phyloP scores from a whole-genome alignment of 2,888 invertebrate genomes.

The Drosophila emarginata region DNA sequence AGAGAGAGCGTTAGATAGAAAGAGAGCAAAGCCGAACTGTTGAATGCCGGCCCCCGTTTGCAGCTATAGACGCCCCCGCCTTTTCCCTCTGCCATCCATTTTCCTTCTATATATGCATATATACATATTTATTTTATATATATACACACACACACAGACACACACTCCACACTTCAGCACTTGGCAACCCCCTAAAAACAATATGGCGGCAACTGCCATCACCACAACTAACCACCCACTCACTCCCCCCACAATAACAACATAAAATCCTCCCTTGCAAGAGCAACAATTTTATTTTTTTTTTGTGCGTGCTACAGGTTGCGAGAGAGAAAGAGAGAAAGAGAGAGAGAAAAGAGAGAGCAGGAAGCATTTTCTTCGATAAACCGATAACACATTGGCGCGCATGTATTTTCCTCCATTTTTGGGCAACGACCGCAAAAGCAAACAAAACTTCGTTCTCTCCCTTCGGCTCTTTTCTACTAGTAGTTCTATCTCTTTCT shows the following conservation, averaged over 20 bases:
- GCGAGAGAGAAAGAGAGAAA: constrained; percentile 34
- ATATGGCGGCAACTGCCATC: constrained; percentile 71
- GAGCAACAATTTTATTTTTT: constrained; percentile 65
- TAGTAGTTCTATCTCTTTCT: constrained; percentile 5
- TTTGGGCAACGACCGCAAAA: constrained; percentile 52
- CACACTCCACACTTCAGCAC: constrained; percentile 7
- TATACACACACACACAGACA: not conserved
- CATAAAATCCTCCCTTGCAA: constrained; percentile 24
- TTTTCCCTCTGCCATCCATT: constrained; percentile 9
- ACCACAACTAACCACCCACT: constrained; percentile 10
- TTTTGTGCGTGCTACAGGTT: constrained; percentile 66
- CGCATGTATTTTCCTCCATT: constrained; percentile 64
- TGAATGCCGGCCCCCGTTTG: constrained; percentile 68
- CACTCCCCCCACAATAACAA: constrained; percentile 26
- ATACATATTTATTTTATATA: not conserved
- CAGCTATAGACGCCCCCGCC: constrained; percentile 13
- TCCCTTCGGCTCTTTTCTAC: no score
- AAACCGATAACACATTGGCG: constrained; percentile 57
- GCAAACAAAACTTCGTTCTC: constrained; percentile 32
- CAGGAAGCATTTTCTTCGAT: constrained; percentile 50
- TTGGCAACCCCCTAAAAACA: constrained; percentile 66
- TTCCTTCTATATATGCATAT: not conserved
- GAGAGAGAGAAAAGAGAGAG: constrained; percentile 17
- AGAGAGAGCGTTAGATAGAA: constrained; percentile 19
- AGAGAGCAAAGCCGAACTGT: constrained; percentile 71